Percentiles rank a stretch among this genome's conserved stretches.
These are phyloP conservation scores for Halesus radiatus DNA, from an alignment of 1,140 invertebrate genomes.

Conservation along the genomic window DNA sequence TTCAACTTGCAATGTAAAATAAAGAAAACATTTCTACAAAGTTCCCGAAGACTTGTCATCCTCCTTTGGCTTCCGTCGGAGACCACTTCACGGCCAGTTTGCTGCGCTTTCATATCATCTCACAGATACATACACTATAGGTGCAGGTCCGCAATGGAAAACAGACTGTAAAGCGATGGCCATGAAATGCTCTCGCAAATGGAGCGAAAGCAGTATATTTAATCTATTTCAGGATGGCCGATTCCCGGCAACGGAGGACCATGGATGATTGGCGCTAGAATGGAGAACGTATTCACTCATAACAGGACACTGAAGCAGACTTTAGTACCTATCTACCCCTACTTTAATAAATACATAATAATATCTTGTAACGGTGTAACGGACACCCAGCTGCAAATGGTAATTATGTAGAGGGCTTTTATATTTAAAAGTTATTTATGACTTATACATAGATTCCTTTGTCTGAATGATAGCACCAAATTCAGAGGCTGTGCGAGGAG, in stretches of 20 bases:
- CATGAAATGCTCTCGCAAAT: constrained; percentile 38
- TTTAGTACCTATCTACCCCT: too few relatives aligned
- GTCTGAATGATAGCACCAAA: too few relatives aligned
- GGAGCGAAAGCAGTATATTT: constrained; percentile 30
- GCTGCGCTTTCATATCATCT: constrained; percentile 16
- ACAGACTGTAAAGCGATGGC: constrained; percentile 19
- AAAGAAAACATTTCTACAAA: not conserved
- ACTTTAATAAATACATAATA: too few relatives aligned
- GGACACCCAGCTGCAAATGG: too few relatives aligned
- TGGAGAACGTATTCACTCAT: not conserved
- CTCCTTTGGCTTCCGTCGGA: not conserved
- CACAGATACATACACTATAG: not conserved
- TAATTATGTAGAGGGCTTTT: too few relatives aligned
- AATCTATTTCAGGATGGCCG: constrained; percentile 30
- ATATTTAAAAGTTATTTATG: too few relatives aligned
- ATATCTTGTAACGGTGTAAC: too few relatives aligned
- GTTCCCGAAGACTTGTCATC: not conserved
- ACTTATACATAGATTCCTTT: too few relatives aligned
- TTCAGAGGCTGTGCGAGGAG: too few relatives aligned
- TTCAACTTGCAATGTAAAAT: too few relatives aligned
- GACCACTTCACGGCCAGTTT: constrained; percentile 15
- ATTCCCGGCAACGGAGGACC: not conserved
- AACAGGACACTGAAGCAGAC: not conserved
- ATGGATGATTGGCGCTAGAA: not conserved
- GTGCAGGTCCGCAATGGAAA: not conserved